A percentile compares a stretch with the other conserved stretches of the same genome.
phyloP scores from a whole-genome alignment of 2,113 vertebrate species.

The Psittacus erithacus region DNA sequence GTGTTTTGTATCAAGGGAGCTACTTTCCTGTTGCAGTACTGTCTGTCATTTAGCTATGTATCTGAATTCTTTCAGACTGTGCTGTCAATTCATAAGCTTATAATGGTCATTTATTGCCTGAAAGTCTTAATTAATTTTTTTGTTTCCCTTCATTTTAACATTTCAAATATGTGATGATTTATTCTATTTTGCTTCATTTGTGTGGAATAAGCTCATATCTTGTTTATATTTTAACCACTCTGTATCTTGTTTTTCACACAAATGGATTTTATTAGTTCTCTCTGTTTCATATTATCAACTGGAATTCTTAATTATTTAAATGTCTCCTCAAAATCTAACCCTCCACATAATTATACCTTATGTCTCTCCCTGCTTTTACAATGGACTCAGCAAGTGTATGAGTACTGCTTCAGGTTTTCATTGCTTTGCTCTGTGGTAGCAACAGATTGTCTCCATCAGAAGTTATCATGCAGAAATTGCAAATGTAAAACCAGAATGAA shows the following conservation, averaged over 20 bases:
- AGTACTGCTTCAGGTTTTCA: not conserved
- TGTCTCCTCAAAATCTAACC: not conserved
- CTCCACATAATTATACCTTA: not conserved
- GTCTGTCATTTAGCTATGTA: not conserved
- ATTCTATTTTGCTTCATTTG: not conserved
- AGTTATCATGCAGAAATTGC: not conserved
- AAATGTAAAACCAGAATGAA: not conserved
- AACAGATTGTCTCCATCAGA: not conserved
- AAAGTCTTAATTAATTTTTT: not conserved
- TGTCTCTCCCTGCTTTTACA: not conserved
- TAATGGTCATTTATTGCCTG: not conserved
- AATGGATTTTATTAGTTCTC: not conserved
- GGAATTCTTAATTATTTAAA: not conserved
- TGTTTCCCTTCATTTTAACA: not conserved
- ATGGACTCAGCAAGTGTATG: not conserved
- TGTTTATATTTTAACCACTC: not conserved
- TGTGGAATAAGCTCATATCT: not conserved
- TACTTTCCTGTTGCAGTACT: not conserved
- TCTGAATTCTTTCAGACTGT: not conserved
- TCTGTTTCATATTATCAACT: not conserved
- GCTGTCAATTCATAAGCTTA: not conserved
- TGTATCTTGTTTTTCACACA: not conserved
- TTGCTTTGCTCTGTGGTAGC: accelerated
- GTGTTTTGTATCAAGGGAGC: not conserved
- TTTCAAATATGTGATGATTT: not conserved